Evolutionary conservation across 2,113 vertebrate genomes (phyloP), one percentile per base, ranked within the genome.

Genomic region (Progne subis): DNA sequence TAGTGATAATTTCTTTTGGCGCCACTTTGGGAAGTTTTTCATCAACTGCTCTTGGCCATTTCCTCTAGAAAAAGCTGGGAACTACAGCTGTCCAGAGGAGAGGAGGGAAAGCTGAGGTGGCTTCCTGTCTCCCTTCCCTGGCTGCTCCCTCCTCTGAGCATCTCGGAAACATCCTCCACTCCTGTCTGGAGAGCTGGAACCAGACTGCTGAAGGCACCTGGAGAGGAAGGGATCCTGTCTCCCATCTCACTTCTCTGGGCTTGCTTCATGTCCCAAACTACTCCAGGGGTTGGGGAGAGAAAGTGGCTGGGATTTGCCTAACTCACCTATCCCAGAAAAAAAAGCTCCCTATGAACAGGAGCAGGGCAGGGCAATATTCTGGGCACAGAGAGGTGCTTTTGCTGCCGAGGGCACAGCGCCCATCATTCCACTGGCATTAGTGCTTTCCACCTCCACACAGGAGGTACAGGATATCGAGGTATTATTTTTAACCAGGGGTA

Each of bases 401-500:
- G 70, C 70, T 63, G 47, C 70, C 0, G 12, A 49, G 81, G 74
- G 50, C 84, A 61, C 1, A 0, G 37, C 2, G 1, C 53, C 2
- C 9, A 25, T 81, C 50, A 12, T 8, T 2, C 80, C 3, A 11
- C 65, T 15, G 39, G 70, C 78, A 71, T 67, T 41, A 87, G 43
- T 5, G 17, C 53, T 86, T 86, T 82, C 82, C 59, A 92, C 71
- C 88, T 96, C 82, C 74, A 47, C 1, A 2, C 61, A 88, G 49
- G 55, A 68, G 49, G 49, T 60, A 69, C 63, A 49, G 79, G 56
- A 64, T 47, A 47, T 2, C 21, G 59, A 4, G 8, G 81, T 50
- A 63, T 91, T 92, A 88, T 84, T 94, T 94, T 92, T 88, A 94
- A 84, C 60, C 3, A 0, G 60, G 64, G 47, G 61, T 88, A 53